Conservation (phyloP, 2,888 invertebrate genomes). For the Synanthedon formicaeformis region DNA sequence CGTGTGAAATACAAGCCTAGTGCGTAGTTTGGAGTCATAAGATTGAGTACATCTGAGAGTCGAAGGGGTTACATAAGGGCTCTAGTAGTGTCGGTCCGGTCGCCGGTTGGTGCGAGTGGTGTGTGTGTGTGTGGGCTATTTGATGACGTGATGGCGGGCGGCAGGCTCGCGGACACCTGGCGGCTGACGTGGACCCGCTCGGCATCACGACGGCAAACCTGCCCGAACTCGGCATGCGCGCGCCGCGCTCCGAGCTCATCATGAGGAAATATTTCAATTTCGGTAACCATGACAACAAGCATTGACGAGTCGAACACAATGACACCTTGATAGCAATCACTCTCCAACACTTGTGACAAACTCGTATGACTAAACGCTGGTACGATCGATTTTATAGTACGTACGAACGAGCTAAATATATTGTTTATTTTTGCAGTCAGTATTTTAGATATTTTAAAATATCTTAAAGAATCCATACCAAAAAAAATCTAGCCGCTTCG, state of each 20-base stretch:
- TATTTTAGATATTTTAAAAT: too few species aligned
- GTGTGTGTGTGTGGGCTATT: constrained; percentile 29
- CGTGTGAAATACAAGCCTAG: too few species aligned
- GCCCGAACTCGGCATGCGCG: constrained; percentile 65
- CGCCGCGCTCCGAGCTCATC: constrained; percentile 66
- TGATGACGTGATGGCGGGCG: constrained; percentile 48
- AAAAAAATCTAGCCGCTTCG: too few species aligned
- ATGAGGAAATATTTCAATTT: constrained; percentile 71
- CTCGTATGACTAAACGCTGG: constrained; percentile 2
- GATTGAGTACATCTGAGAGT: too few species aligned
- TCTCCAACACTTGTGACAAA: constrained; percentile 4
- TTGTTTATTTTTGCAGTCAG: too few species aligned
- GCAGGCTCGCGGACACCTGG: constrained; percentile 94
- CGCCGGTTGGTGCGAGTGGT: constrained; percentile 20
- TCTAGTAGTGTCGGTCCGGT: neutral
- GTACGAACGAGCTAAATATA: too few species aligned
- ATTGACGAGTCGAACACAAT: constrained; percentile 17
- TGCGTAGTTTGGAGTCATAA: too few species aligned
- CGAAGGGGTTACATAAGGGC: too few species aligned
- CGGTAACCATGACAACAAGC: constrained; percentile 47
- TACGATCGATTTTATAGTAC: too few species aligned
- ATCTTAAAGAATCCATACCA: too few species aligned
- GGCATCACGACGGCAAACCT: constrained; percentile 85
- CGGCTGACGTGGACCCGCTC: constrained; percentile 93
- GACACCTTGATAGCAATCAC: constrained; percentile 33